phyloP scores from a whole-genome alignment of 1,140 invertebrate species.

The Aphelinus atriplicis region DNA sequence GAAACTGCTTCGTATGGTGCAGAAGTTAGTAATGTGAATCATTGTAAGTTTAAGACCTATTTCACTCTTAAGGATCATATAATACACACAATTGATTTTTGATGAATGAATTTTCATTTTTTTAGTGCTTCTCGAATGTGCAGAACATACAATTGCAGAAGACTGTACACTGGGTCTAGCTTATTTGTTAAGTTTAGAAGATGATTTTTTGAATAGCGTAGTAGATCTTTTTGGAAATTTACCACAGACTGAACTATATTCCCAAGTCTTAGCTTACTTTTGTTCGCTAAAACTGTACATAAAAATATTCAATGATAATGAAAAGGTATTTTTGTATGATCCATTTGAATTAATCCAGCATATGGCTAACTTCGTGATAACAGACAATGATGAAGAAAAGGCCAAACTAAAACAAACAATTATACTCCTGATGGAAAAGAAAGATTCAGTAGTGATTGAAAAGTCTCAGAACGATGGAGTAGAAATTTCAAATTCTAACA shows the following conservation, averaged over 20 bases:
- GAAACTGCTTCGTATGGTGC: conserved; percentile 59
- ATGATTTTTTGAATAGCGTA: conserved; percentile 42
- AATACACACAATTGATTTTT: too few relatives aligned
- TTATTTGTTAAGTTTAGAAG: conserved; percentile 57
- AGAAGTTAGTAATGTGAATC: conserved; percentile 58
- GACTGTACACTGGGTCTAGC: conserved; percentile 60
- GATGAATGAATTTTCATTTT: conserved; percentile 35
- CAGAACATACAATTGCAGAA: conserved; percentile 55
- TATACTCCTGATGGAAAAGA: conserved; percentile 16
- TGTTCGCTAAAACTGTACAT: conserved; percentile 55
- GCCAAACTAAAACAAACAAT: conserved; percentile 41
- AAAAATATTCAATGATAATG: conserved; percentile 43
- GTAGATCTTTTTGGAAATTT: conserved; percentile 53
- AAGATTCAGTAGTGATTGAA: neutral
- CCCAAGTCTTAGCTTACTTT: conserved; percentile 58
- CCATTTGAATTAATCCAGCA: conserved; percentile 53
- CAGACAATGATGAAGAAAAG: conserved; percentile 41
- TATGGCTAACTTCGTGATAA: conserved; percentile 42
- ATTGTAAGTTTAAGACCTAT: conserved; percentile 51
- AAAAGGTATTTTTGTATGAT: conserved; percentile 50
- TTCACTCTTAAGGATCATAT: neutral
- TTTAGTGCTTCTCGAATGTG: conserved; percentile 60
- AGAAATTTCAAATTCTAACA: neutral
- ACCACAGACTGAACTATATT: conserved; percentile 50
- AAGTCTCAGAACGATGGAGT: conserved; percentile 4